Evolutionary conservation across 2,888 invertebrate genomes (phyloP).

Genomic region (Aphodius sticticus): DNA sequence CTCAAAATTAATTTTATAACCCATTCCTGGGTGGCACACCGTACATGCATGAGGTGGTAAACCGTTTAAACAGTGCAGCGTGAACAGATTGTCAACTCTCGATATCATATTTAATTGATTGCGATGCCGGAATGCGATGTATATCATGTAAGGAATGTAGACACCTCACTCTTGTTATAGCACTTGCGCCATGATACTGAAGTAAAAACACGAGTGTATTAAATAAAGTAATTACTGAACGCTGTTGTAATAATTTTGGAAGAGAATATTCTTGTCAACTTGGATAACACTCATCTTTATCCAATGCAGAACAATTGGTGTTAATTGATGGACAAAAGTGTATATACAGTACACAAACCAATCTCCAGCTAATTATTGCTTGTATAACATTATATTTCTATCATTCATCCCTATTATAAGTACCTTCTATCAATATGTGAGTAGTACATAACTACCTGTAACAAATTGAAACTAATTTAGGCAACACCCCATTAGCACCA

Average conservation of each 20-base stretch:
- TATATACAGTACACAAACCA: not conserved
- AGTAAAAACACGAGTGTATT: too few species aligned
- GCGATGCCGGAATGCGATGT: conserved; percentile 31
- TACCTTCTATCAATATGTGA: not conserved
- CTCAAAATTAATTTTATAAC: not conserved
- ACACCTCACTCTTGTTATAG: not conserved
- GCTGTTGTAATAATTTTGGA: too few species aligned
- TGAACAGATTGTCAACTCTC: conserved; percentile 32
- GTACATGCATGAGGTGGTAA: conserved; percentile 29
- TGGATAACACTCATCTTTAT: too few species aligned
- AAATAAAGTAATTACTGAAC: too few species aligned
- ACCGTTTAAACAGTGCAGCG: conserved; percentile 32
- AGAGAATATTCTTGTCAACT: too few species aligned
- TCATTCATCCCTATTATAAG: not conserved
- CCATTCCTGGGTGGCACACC: conserved; percentile 24
- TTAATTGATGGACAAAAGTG: too few species aligned
- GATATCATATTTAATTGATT: conserved; percentile 33
- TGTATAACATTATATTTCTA: not conserved
- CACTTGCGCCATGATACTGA: not conserved
- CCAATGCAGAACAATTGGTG: too few species aligned
- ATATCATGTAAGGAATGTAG: conserved; percentile 25
- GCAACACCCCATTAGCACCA: not conserved
- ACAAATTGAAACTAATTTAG: not conserved
- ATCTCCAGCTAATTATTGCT: not conserved
- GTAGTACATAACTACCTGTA: not conserved